Percentiles rank a stretch among this genome's conserved stretches.
phyloP scores from a whole-genome alignment of 2,797 vertebrate genomes.

The Mus minutoides region DNA sequence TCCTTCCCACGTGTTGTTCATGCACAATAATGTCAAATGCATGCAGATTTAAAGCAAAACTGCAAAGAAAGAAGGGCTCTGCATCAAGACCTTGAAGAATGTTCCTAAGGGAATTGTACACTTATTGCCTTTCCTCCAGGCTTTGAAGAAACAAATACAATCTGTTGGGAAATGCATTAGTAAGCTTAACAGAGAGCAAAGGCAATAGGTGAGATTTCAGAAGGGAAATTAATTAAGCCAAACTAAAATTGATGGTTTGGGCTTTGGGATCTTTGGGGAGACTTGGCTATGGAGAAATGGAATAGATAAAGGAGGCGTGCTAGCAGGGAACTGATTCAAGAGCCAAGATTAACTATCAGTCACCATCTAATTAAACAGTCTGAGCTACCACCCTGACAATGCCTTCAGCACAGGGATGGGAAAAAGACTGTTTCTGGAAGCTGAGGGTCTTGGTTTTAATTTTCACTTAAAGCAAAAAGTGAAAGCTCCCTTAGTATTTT shows the following conservation, averaged over 20 bases:
- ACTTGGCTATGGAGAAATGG: constrained; percentile 78
- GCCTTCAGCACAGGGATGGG: constrained; percentile 24
- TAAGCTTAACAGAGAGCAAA: constrained; percentile 44
- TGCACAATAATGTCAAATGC: background rate
- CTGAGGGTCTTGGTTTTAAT: constrained; percentile 47
- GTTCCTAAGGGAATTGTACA: background rate
- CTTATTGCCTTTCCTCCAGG: constrained; percentile 32
- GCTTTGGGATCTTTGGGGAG: constrained; percentile 79
- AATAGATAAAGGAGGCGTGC: constrained; percentile 75
- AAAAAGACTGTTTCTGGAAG: background rate
- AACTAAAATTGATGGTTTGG: constrained; percentile 81
- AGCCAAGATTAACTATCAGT: constrained; percentile 85
- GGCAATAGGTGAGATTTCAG: constrained; percentile 81
- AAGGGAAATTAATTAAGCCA: constrained; percentile 84
- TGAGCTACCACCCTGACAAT: constrained; percentile 67
- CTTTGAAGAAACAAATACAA: constrained; percentile 54
- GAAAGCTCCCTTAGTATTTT: constrained; percentile 20
- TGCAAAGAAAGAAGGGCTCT: background rate
- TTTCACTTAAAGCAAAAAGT: constrained; percentile 56
- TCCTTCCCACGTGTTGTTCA: background rate
- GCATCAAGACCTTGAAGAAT: constrained; percentile 19
- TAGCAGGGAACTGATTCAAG: constrained; percentile 71
- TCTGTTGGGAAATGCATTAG: constrained; percentile 52
- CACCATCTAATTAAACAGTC: constrained; percentile 76
- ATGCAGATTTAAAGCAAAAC: constrained; percentile 31